phyloP scores from a whole-genome alignment of 2,797 vertebrate species.

The Coracias cyanogaster region DNA sequence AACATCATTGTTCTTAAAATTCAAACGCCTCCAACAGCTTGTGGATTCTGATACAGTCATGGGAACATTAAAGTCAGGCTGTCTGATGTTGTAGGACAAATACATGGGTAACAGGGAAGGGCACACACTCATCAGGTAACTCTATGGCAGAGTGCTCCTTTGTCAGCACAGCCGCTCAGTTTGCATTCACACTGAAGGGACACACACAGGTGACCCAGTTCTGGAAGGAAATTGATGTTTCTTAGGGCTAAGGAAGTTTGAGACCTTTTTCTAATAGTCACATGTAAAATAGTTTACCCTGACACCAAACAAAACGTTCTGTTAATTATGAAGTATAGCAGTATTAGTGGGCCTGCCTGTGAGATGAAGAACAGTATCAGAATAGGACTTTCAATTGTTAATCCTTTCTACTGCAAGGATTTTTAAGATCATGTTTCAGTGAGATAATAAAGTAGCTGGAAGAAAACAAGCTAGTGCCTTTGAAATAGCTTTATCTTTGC shows the following conservation, averaged over 20 bases:
- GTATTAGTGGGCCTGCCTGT: not conserved
- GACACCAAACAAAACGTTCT: not conserved
- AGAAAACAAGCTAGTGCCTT: conserved; percentile 1
- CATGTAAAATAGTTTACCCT: not conserved
- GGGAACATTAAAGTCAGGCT: not conserved
- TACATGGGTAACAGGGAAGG: not conserved
- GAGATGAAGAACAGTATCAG: not conserved
- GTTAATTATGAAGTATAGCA: not conserved
- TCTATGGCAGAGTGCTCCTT: not conserved
- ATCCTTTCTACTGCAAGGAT: not conserved
- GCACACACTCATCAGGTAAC: not conserved
- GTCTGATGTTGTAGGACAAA: not conserved
- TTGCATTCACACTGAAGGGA: not conserved
- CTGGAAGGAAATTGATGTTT: not conserved
- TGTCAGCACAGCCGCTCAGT: not conserved
- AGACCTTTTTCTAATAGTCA: not conserved
- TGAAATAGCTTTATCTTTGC: not conserved
- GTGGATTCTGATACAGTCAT: not conserved
- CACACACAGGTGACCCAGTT: not conserved
- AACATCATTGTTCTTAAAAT: not conserved
- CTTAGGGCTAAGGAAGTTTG: not conserved
- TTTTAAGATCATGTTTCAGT: not conserved
- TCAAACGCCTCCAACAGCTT: not conserved
- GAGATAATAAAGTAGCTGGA: not conserved
- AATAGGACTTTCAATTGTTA: not conserved